Percentiles rank a stretch among this genome's conserved stretches.
phyloP scores from a whole-genome alignment of 2,113 vertebrate genomes.

The Paradisaea rubra region DNA sequence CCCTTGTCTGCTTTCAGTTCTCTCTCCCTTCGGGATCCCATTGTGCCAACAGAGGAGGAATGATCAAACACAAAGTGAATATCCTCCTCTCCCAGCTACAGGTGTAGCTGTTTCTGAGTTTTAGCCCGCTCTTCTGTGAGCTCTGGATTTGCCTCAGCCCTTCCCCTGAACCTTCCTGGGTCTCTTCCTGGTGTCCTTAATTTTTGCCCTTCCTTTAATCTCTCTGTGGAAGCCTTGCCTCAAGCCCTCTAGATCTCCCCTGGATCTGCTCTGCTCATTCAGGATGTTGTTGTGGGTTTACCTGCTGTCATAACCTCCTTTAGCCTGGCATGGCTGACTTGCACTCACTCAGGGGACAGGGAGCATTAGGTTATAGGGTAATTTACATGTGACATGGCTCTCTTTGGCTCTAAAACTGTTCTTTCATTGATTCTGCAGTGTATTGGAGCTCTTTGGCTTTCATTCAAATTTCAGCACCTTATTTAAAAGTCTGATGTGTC shows the following conservation, averaged over 20 bases:
- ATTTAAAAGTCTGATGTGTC: not conserved
- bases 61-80: not conserved
- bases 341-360: not conserved
- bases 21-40: not conserved
- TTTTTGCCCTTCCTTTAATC: not conserved
- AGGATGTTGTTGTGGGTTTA: not conserved
- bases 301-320: not conserved
- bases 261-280: not conserved
- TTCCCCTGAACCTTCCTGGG: not conserved
- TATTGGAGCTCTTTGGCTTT: not conserved
- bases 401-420: not conserved
- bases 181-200: not conserved
- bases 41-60: not conserved
- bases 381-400: not conserved
- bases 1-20: not conserved
- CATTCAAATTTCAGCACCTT: not conserved
- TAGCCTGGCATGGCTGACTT: not conserved
- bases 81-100: not conserved
- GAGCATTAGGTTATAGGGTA: not conserved
- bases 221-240: not conserved
- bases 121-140: not conserved
- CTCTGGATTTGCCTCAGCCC: not conserved
- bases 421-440: not conserved
- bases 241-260: not conserved
- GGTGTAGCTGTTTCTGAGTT: not conserved